phyloP scores from a whole-genome alignment of 1,140 invertebrate genomes.

The Tribolium castaneum region DNA sequence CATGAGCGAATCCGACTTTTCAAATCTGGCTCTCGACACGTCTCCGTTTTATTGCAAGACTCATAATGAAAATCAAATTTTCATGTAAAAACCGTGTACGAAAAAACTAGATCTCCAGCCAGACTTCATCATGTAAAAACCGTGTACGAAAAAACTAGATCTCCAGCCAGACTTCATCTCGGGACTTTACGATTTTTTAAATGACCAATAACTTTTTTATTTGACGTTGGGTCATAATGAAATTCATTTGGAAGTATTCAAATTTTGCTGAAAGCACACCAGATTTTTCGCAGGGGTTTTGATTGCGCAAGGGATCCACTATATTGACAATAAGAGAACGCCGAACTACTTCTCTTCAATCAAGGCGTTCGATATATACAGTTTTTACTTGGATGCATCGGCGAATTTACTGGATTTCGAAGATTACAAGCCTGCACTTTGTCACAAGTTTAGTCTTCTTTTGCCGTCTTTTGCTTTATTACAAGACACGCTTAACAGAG shows the following conservation, averaged over 20 bases:
- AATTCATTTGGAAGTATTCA: constrained; percentile 4
- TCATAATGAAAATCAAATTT: constrained; percentile 19
- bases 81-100: constrained; percentile 4
- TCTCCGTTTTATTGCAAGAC: constrained; percentile 14
- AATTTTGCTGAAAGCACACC: background rate
- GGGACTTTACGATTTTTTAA: constrained; percentile 13
- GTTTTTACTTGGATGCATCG: background rate
- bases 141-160: constrained; percentile 6
- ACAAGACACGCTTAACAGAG: background rate
- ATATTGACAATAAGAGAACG: background rate
- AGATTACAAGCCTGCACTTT: background rate
- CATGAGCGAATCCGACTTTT: background rate
- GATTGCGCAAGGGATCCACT: background rate
- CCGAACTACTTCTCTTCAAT: background rate
- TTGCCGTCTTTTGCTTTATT: background rate
- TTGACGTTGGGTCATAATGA: constrained; percentile 14
- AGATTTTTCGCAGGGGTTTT: background rate
- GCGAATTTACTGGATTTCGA: background rate
- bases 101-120: constrained; percentile 24
- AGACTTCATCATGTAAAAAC: constrained; percentile 21
- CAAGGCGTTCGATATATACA: background rate
- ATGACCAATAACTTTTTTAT: constrained; percentile 31
- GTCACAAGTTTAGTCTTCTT: background rate
- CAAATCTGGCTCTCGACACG: background rate
- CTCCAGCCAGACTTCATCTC: background rate